Evolutionary conservation across 2,888 invertebrate species (phyloP).

Genomic region (Anarsia innoxiella): DNA sequence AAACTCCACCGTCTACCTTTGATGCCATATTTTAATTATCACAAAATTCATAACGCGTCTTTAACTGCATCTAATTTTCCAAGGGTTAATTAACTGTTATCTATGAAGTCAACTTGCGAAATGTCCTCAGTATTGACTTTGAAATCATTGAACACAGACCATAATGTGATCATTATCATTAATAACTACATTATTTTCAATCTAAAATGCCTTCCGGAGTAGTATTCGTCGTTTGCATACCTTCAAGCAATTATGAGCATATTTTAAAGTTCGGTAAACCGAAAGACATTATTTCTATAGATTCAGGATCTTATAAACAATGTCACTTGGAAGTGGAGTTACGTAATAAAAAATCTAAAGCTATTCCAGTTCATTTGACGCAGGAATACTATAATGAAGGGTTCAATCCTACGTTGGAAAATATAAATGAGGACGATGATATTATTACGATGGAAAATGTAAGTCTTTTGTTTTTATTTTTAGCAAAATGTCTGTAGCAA

Average conservation of each 20-base stretch:
- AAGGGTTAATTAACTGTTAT: background rate
- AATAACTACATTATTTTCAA: background rate
- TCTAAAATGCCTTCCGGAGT: slow-evolving; percentile 78
- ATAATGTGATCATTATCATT: background rate
- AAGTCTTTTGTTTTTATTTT: too few species aligned
- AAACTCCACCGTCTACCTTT: too few species aligned
- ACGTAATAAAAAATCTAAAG: slow-evolving; percentile 51
- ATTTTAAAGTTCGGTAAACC: slow-evolving; percentile 70
- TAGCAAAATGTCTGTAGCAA: too few species aligned
- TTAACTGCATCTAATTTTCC: slow-evolving; percentile 1
- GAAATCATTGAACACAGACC: background rate
- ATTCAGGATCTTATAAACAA: slow-evolving; percentile 33
- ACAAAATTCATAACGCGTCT: too few species aligned
- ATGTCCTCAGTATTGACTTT: slow-evolving; percentile 9
- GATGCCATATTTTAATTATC: too few species aligned
- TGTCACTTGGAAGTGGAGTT: slow-evolving; percentile 50
- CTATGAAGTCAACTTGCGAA: background rate
- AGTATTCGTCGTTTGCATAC: slow-evolving; percentile 80
- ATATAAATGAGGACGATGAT: slow-evolving; percentile 60
- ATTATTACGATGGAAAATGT: slow-evolving; percentile 82
- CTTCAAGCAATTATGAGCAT: slow-evolving; percentile 80
- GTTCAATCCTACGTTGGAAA: slow-evolving; percentile 44
- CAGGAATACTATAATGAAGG: slow-evolving; percentile 54
- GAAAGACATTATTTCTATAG: slow-evolving; percentile 38
- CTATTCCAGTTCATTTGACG: slow-evolving; percentile 58